Conservation (phyloP, 2,797 vertebrate genomes). For the Sebastes oblongus region DNA sequence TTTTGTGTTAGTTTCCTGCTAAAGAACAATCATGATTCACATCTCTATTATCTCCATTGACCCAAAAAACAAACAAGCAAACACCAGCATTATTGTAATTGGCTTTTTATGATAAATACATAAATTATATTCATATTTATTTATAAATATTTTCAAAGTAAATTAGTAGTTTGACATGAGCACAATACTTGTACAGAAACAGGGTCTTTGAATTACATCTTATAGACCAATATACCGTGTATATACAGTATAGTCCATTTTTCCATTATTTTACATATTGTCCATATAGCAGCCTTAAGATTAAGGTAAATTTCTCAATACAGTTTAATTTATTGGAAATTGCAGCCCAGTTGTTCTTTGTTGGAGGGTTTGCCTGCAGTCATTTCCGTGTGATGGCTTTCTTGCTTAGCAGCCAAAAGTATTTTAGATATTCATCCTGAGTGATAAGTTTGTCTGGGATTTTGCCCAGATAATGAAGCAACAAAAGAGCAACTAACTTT, state of each 20-base stretch:
- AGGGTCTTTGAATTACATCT: not conserved
- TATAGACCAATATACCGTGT: not conserved
- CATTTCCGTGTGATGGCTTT: not conserved
- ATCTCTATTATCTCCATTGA: not conserved
- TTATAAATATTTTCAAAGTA: not conserved
- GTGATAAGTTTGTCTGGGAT: fast-evolving
- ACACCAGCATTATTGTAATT: not conserved
- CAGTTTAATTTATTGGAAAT: not conserved
- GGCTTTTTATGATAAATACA: not conserved
- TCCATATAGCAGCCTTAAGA: not conserved
- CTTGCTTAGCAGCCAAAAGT: not conserved
- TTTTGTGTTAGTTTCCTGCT: not conserved
- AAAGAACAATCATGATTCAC: not conserved
- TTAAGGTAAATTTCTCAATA: not conserved
- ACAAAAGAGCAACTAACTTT: not conserved
- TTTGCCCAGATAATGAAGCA: not conserved
- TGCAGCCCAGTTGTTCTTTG: not conserved
- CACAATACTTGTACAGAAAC: not conserved
- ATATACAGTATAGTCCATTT: not conserved
- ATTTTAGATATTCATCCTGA: not conserved
- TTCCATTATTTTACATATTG: not conserved
- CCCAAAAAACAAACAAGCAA: not conserved
- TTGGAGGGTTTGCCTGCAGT: not conserved
- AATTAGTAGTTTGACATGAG: not conserved
- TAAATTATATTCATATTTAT: not conserved